These are phyloP conservation scores for Pongo pygmaeus DNA, from an alignment of 2,113 vertebrate genomes.

Conservation along the genomic window DNA sequence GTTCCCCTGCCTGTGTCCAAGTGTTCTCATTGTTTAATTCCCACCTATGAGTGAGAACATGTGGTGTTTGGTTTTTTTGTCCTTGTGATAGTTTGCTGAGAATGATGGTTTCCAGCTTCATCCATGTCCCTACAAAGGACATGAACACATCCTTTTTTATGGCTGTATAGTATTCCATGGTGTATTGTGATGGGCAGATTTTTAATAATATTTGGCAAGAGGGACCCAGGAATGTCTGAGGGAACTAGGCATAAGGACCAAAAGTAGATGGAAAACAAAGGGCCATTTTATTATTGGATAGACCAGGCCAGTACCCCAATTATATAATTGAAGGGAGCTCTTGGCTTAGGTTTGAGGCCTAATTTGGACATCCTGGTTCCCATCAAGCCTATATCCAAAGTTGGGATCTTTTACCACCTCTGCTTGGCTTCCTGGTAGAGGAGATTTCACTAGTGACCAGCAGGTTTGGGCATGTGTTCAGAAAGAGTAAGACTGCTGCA, in stretches of 20 bases:
- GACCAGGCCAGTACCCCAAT: not conserved
- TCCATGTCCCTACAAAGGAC: too few relatives aligned
- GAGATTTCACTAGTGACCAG: not conserved
- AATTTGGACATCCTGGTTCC: not conserved
- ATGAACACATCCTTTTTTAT: too few relatives aligned
- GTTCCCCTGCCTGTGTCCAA: too few relatives aligned
- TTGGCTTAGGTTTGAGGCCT: not conserved
- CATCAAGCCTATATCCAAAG: not conserved
- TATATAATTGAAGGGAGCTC: not conserved
- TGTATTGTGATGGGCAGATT: not conserved
- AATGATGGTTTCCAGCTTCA: too few relatives aligned
- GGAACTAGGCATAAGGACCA: not conserved
- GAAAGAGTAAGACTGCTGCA: not conserved
- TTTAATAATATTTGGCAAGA: slow-evolving; percentile 11
- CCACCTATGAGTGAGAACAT: too few relatives aligned
- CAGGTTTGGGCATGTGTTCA: not conserved
- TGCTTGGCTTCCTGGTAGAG: not conserved
- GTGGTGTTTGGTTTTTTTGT: too few relatives aligned
- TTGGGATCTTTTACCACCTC: not conserved
- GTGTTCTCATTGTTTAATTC: too few relatives aligned
- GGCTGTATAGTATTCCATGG: too few relatives aligned
- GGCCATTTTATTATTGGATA: not conserved
- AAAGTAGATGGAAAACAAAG: not conserved
- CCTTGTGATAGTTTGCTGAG: too few relatives aligned
- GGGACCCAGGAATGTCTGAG: not conserved